These are phyloP conservation scores for Morinoia aosen DNA, from an alignment of 2,888 invertebrate species.

Conservation along the genomic window DNA sequence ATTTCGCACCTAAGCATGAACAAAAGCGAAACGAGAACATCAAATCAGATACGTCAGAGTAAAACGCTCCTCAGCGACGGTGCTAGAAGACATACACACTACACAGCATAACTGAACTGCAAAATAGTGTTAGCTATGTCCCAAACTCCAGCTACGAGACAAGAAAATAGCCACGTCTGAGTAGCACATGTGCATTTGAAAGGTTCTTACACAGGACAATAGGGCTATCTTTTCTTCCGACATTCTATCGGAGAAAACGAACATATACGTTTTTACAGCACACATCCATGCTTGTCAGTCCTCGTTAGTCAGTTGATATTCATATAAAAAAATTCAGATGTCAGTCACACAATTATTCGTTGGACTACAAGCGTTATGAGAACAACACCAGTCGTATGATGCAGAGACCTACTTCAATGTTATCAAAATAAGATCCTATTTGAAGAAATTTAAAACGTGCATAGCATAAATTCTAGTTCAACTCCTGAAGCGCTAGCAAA, in stretches of 20 bases:
- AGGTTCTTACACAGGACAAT: too few relatives aligned
- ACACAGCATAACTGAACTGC: too few relatives aligned
- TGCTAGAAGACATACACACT: too few relatives aligned
- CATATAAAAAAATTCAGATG: background rate
- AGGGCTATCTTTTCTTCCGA: background rate
- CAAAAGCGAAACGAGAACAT: too few relatives aligned
- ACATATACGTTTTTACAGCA: background rate
- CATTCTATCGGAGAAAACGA: background rate
- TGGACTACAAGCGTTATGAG: background rate
- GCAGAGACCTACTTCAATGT: background rate
- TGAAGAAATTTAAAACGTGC: background rate
- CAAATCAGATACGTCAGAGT: too few relatives aligned
- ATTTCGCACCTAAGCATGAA: too few relatives aligned
- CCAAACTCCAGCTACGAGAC: too few relatives aligned
- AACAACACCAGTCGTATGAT: background rate
- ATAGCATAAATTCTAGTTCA: background rate
- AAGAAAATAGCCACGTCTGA: too few relatives aligned
- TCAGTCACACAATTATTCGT: background rate
- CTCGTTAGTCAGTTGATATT: background rate
- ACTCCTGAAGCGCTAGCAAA: too few relatives aligned
- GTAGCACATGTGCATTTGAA: too few relatives aligned
- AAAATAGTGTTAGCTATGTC: too few relatives aligned
- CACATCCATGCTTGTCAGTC: background rate
- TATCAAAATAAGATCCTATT: background rate
- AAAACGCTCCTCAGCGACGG: too few relatives aligned